Evolutionary conservation across 2,888 invertebrate genomes (phyloP), one percentile per base, ranked within the genome.

Genomic region (Andrena trimmerana): DNA sequence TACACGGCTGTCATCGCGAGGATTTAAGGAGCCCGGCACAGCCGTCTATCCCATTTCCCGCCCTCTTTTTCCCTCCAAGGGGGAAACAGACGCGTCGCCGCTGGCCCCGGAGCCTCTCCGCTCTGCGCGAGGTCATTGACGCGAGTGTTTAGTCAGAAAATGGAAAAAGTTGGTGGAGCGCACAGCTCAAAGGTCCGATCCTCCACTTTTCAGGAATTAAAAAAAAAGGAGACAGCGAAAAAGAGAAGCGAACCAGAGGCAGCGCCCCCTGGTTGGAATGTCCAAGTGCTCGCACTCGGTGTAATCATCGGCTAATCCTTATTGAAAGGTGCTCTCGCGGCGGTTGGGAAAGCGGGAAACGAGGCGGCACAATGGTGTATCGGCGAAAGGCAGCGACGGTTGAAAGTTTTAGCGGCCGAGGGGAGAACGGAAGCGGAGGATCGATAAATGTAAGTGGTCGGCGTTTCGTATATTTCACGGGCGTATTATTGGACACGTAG

Each of bases 401-500:
- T 27, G 59, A 52, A 66, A 73, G 20, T 42, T 33, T 20, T 36
- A 50, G 10, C 70, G 24, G 10, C 4, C 29, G 70, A 48, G 31
- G 42, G 54, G 20, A 50, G 27, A 27, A 48, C 68, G 20, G 27
- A 20, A 29, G 5, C 60, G 66, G 29, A 59, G 42, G 59, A 69
- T 70, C 69, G 75, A 75, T 70, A 27, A 59, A 57, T n/a, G 36
- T 72, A 70, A 81, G 81, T 69, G 75, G 66, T 74, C 27, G 66
- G 66, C 70, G 75, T 70, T 75, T 75, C 67, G 50, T 63, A 65
- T 68, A 67, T 79, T 74, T 81, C 60, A 27, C 50, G 6, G 54
- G 24, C 50, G 67, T 57, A 71, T 82, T 62, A 74, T 69, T 62
- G 59, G 70, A 60, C 80, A 71, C 71, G 72, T 79, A 79, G 33